Evolutionary conservation across 2,888 invertebrate genomes (phyloP), one percentile per base, ranked within the genome.

Genomic region (Tricholauxania praeusta): DNA sequence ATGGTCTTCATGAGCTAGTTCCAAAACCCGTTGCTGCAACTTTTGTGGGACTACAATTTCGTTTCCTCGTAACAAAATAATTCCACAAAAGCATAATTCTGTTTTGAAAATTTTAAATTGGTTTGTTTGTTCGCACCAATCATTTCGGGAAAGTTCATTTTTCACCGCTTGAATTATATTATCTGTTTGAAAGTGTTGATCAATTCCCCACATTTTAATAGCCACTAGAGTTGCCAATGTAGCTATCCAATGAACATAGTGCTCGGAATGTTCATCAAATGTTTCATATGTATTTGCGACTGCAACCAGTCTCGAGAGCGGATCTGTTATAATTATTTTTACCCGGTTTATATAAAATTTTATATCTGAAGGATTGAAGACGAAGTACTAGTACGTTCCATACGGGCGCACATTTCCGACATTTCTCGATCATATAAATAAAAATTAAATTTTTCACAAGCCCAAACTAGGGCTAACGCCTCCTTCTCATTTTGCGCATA

Each of bases 371-470:
- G 6, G 75, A 65, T 51, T 77, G 77, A 19, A 79, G 55, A 15
- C 78, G 70, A 22, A 80, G 22, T 4, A 78, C 78, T 79, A 80
- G 80, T n/a, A 7, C 76, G 57, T 73, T 80, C 80, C 14, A 79
- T 74, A 28, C 79, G 67, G 3, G 80, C 78, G 64, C 78, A 79
- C 12, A 0, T 80, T 82, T 32, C 49, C 55, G 66, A 32, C 64
- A 88, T 89, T 8, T 80, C 75, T 15, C 82, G 78, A 1, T 88
- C 88, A 75, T 76, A 83, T 2, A 88, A 47, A 72, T 83, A 88
- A 14, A 80, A 76, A 69, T 85, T 80, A 75, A 88, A 88, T 68
- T 80, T 79, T 65, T 84, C 81, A 12, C 85, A 80, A 5, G 83
- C 85, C 78, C 80, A 72, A 85, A 85, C 78, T 8, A 85, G 73